phyloP scores from a whole-genome alignment of 2,113 vertebrate genomes.

The Tachuris rubrigastra region DNA sequence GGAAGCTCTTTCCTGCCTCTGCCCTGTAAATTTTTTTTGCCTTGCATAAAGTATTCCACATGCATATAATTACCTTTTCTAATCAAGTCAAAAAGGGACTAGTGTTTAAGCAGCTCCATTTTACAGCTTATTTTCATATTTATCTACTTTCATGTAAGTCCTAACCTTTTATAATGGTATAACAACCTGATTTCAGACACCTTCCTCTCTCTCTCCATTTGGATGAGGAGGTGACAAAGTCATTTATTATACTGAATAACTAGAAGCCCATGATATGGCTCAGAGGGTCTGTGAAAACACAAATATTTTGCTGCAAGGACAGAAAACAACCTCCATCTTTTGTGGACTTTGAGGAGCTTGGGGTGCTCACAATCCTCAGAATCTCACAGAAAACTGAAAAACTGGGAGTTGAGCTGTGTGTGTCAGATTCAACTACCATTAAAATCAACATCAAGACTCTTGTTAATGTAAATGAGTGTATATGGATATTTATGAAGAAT shows the following conservation, averaged over 20 bases:
- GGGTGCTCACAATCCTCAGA: neutral
- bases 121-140: neutral
- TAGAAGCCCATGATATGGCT: neutral
- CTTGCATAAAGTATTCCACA: neutral
- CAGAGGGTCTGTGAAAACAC: neutral
- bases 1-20: conserved; percentile 7
- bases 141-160: neutral
- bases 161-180: neutral
- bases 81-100: conserved; percentile 23
- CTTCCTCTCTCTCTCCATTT: neutral
- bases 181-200: neutral
- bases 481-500: neutral
- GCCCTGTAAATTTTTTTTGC: neutral
- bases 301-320: neutral
- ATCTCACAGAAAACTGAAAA: neutral
- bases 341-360: neutral
- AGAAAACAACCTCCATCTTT: neutral
- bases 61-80: neutral
- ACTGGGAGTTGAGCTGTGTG: neutral
- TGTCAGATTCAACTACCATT: neutral
- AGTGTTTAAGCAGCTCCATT: neutral
- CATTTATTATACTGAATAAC: neutral
- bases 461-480: neutral
- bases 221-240: neutral
- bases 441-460: neutral